Evolutionary conservation across 1,140 invertebrate species (phyloP).

Genomic region (Drosophila kurseongensis): DNA sequence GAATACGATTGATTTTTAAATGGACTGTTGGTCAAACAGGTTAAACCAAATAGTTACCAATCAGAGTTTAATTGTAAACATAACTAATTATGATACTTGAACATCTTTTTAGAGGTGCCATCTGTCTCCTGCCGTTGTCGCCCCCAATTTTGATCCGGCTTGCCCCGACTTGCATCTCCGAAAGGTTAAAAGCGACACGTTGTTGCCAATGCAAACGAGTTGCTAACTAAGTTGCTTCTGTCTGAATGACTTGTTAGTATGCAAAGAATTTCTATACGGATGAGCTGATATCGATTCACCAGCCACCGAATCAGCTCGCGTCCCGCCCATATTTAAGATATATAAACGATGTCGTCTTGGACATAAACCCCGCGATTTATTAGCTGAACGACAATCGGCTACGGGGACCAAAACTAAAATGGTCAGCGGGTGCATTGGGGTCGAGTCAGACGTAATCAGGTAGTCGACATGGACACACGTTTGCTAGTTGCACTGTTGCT

Average conservation of each 20-base stretch:
- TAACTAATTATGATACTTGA: background rate
- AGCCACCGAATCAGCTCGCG: slow-evolving; percentile 42
- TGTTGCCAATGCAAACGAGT: slow-evolving; percentile 61
- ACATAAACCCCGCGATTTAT: slow-evolving; percentile 62
- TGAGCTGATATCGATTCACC: slow-evolving; percentile 20
- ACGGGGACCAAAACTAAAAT: slow-evolving; percentile 56
- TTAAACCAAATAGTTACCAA: too few relatives aligned
- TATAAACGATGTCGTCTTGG: slow-evolving; percentile 48
- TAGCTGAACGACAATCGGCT: slow-evolving; percentile 18
- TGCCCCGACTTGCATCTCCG: slow-evolving; percentile 1
- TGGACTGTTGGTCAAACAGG: background rate
- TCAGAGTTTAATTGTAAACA: background rate
- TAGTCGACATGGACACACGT: slow-evolving; percentile 60
- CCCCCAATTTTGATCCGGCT: slow-evolving; percentile 17
- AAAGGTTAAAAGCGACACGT: slow-evolving; percentile 63
- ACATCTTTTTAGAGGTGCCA: background rate
- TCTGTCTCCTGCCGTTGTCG: slow-evolving; percentile 1
- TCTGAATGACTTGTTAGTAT: slow-evolving; percentile 72
- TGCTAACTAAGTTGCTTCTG: slow-evolving; percentile 37
- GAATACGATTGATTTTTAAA: background rate
- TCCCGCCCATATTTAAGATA: slow-evolving; percentile 52
- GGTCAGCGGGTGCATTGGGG: slow-evolving; percentile 39
- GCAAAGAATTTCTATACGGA: slow-evolving; percentile 61
- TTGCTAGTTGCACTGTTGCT: slow-evolving; percentile 34
- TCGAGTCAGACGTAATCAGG: slow-evolving; percentile 55